Base-by-base conservation (phyloP, 2,113 vertebrate genomes). In the Nesogale talazaci region DNA sequence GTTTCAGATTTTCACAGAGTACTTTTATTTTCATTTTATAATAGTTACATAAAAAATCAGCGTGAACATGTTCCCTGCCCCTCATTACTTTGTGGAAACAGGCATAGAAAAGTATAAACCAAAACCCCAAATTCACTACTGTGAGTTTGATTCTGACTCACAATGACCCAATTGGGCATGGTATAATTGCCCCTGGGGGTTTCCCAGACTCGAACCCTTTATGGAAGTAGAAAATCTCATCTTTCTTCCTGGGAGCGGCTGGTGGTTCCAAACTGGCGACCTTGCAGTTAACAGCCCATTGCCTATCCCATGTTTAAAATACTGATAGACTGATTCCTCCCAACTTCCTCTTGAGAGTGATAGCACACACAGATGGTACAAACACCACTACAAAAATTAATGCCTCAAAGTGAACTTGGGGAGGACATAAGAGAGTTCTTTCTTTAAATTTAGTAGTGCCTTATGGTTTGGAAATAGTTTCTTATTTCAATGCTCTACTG, bases 1-100 rank as follows among this genome's bases (percentile, higher is more conserved):
- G 65, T 56, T 96, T 74, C 29, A 91, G 10, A 91, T 92, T 87
- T 96, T 90, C 89, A 75, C 25, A 91, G 36, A 34, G n/a, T 85
- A 70, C 79, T 80, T 78, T 72, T 56, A 61, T 61, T 61, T 61
- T 14, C 19, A 25, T 23, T 8, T 25, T 84, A 27, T 16, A 92
- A 36, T 77, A 84, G 63, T 94, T 95, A 75, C 88, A 57, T 56
- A 52, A 95, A 52, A 77, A 65, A 7, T 46, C 34, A 75, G 9
- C 56, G 82, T 16, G 80, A 77, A 65, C 23, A 81, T 38, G 36
- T 31, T 89, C 46, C 19, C 15, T 15, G 8, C 15, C 46, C 40
- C 63, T 52, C 46, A 52, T 12, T 52, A 52, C 46, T 52, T 52
- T 65, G 11, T 2, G 57, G 80, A 78, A 82, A 77, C 56, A 36